Conservation (phyloP, 2,888 invertebrate genomes). For the Lobophora halterata region DNA sequence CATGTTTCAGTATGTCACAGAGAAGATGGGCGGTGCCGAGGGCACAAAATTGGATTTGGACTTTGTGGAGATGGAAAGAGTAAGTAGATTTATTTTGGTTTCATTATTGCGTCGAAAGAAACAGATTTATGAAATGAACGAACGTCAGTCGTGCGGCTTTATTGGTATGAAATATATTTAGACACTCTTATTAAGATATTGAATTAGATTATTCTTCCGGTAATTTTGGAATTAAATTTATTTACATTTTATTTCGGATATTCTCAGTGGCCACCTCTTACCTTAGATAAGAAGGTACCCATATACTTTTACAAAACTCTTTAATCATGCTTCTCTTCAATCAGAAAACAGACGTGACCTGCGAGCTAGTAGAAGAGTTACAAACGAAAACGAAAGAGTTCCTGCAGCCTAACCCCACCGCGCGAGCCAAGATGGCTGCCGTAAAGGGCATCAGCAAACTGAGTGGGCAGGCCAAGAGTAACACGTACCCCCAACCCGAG, state of each 20-base stretch:
- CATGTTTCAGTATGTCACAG: conserved; percentile 96
- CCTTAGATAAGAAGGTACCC: too few species aligned
- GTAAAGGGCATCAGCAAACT: conserved; percentile 98
- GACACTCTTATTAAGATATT: too few species aligned
- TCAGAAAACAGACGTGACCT: conserved; percentile 98
- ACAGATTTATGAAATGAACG: conserved; percentile 15
- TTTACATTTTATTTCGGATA: too few species aligned
- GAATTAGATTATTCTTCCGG: too few species aligned
- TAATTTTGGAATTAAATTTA: too few species aligned
- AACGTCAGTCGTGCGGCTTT: conserved; percentile 7
- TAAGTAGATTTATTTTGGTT: conserved; percentile 71
- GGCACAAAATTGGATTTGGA: conserved; percentile 99
- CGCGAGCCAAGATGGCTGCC: conserved; percentile 96
- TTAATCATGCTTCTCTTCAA: conserved; percentile 24
- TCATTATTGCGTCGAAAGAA: conserved; percentile 14
- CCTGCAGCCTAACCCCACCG: conserved; percentile 99
- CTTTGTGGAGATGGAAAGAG: conserved; percentile 99
- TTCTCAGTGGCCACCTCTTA: too few species aligned
- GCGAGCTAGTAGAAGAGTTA: conserved; percentile 97
- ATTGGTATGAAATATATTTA: conserved; percentile 6
- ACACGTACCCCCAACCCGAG: conserved; percentile 99
- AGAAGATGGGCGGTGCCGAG: conserved; percentile 99
- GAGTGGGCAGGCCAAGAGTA: conserved; percentile 97
- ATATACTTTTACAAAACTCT: neutral
- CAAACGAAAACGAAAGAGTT: conserved; percentile 99